phyloP scores from a whole-genome alignment of 2,113 vertebrate species.

The Gasterosteus nipponicus region DNA sequence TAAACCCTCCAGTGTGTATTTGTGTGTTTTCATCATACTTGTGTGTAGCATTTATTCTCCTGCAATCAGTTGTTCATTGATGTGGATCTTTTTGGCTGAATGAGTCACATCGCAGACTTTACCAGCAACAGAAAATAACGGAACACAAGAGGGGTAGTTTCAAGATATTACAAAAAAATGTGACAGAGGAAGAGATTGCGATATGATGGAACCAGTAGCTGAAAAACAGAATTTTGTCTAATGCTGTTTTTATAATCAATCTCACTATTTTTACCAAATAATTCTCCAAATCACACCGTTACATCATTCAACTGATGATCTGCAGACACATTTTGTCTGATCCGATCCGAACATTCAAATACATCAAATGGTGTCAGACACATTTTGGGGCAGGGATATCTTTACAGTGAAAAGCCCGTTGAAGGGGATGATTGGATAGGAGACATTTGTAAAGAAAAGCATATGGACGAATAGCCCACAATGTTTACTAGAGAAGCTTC shows the following conservation, averaged over 20 bases:
- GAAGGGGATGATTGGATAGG: no score
- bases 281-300: not conserved
- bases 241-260: not conserved
- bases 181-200: not conserved
- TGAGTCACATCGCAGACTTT: conserved; percentile 51
- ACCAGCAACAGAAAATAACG: conserved; percentile 1
- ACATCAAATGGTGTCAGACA: not conserved
- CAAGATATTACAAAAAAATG: not conserved
- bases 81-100: conserved; percentile 44
- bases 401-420: not conserved
- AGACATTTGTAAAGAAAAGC: not conserved
- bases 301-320: not conserved
- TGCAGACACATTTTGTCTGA: not conserved
- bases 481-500: not conserved
- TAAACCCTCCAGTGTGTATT: not conserved
- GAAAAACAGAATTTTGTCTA: not conserved
- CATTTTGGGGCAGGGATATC: not conserved
- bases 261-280: not conserved
- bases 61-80: conserved; percentile 64
- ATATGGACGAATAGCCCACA: not conserved
- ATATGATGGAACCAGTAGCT: not conserved
- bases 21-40: not conserved
- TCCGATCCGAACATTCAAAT: not conserved
- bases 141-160: not conserved
- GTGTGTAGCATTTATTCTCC: conserved; percentile 41